phyloP scores from a whole-genome alignment of 2,888 invertebrate species.

The Morpho achilles region DNA sequence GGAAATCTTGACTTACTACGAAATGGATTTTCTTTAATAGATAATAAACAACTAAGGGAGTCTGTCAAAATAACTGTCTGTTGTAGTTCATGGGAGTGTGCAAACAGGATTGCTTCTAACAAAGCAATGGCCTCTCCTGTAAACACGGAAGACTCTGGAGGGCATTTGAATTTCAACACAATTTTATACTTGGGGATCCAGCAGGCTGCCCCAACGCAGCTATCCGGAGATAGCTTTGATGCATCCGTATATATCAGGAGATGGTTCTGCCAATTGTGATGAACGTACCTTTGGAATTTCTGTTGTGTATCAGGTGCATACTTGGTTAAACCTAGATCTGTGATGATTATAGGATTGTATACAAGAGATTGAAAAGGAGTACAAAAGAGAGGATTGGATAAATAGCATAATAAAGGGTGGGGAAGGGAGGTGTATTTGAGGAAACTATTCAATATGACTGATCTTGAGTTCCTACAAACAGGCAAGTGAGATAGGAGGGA shows the following conservation, averaged over 20 bases:
- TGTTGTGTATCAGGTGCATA: no score
- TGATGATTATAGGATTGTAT: neutral
- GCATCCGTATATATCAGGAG: no score
- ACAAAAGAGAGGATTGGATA: no score
- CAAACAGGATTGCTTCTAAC: neutral
- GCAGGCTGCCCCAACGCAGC: neutral
- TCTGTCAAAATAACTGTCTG: neutral
- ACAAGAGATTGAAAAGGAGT: no score
- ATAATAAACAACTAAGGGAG: neutral
- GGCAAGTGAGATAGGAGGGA: no score
- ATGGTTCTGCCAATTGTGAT: neutral
- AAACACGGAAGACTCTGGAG: no score
- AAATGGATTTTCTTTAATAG: neutral
- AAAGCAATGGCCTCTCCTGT: neutral
- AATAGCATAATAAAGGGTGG: neutral
- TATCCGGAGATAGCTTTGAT: no score
- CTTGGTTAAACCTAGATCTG: neutral
- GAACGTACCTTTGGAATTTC: neutral
- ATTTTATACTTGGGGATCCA: neutral
- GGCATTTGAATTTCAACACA: neutral
- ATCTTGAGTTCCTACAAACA: no score
- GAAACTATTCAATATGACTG: neutral
- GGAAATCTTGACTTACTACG: no score
- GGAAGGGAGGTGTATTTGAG: neutral
- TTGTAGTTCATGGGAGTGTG: neutral